These are phyloP conservation scores for Lemur catta DNA, from an alignment of 2,797 vertebrate genomes.

Conservation along the genomic window DNA sequence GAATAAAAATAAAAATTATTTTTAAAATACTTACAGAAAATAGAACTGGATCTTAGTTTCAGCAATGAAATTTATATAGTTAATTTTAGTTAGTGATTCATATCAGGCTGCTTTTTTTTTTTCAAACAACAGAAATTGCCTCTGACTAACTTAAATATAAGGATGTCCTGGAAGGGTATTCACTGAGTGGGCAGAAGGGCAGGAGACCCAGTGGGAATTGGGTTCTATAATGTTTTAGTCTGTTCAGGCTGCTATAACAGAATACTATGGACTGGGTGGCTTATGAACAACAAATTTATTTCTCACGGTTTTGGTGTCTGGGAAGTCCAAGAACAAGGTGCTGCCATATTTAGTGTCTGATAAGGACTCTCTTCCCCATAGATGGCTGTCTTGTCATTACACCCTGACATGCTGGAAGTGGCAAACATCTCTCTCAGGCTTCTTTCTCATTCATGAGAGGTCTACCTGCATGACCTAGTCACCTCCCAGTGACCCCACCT, in stretches of 20 bases:
- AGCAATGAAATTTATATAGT: slow-evolving; percentile 34
- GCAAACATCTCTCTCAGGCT: background rate
- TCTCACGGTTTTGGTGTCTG: background rate
- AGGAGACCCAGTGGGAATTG: background rate
- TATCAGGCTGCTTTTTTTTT: slow-evolving; percentile 8
- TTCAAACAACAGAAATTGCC: slow-evolving; percentile 48
- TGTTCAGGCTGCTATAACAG: background rate
- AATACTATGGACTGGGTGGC: background rate
- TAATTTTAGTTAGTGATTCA: slow-evolving; percentile 50
- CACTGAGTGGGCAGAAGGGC: background rate
- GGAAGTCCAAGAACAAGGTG: background rate
- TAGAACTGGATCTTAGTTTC: slow-evolving; percentile 12
- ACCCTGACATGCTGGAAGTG: background rate
- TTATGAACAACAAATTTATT: background rate
- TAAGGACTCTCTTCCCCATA: background rate
- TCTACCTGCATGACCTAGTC: background rate
- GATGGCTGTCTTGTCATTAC: background rate
- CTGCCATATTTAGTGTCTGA: background rate
- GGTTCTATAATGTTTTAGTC: background rate
- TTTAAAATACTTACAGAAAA: slow-evolving; percentile 3
- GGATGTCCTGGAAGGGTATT: background rate
- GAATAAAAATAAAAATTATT: background rate
- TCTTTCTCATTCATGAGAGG: background rate
- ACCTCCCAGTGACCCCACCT: background rate
- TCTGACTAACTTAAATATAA: slow-evolving; percentile 43